Base-by-base conservation (phyloP, 1,140 invertebrate genomes). In the Tribolium castaneum region DNA sequence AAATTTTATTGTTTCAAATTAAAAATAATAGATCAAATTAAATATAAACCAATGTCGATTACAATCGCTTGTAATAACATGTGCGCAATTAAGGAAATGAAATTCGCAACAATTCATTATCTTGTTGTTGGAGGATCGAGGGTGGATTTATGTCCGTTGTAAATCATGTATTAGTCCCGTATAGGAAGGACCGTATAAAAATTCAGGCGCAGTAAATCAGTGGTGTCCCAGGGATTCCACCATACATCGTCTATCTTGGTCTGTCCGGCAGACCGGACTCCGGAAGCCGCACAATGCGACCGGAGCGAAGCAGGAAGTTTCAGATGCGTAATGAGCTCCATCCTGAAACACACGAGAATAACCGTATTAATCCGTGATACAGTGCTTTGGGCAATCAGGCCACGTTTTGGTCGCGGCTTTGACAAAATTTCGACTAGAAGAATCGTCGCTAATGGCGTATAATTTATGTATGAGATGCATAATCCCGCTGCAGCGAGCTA, bases 231-330 rank as follows among this genome's bases (percentile, higher is more conserved):
- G 25, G 59, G 76, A 77, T 71, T 77, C 76, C 49, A 49, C 14
- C 50, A 56, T 52, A 77, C 66, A 77, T 77, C 66, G 62, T 71
- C 59, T 56, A 77, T 77, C 62, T 70, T 71, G 50, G 52, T 66
- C 62, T 71, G 76, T 70, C 76, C 76, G 54, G 25, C 12, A 70
- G 50, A 22, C 62, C 56, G 76, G 34, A 54, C 54, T 71, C 66
- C 66, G 76, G 76, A 77, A 70, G 54, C 76, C 66, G 51, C 52
- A 77, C 76, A 77, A 77, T 77, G 76, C 54, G 76, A 56, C 76
- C 50, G 76, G 62, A 77, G 76, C 25, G 70, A 77, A 70, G 12
- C 76, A 50, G 76, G 76, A 77, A 77, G 66, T 71, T 52, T 45
- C 59, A 66, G 25, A 66, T 66, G 59, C 59, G 59, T 66, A 66